Evolutionary conservation across 2,113 vertebrate species (phyloP).

Genomic region (Nannobrachium achirus): DNA sequence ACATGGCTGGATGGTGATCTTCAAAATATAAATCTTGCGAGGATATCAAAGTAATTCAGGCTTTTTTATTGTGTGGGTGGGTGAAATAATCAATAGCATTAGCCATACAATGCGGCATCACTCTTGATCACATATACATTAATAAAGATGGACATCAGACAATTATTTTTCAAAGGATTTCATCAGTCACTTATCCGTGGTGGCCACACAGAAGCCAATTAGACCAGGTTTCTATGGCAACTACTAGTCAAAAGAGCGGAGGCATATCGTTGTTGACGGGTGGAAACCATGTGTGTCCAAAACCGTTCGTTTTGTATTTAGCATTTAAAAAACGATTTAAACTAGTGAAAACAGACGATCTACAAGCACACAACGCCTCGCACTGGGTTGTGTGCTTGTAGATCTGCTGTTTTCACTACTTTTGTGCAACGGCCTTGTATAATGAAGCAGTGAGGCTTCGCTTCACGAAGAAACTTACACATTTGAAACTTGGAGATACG

Average conservation of each 20-base stretch:
- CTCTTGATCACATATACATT: conserved; percentile 10
- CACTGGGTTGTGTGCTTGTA: too few relatives aligned
- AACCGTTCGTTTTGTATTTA: too few relatives aligned
- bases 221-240: conserved; percentile 56
- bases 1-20: conserved; percentile 58
- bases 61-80: conserved; percentile 2
- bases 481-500: too few relatives aligned
- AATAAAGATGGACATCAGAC: not conserved
- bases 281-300: too few relatives aligned
- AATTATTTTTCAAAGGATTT: conserved; percentile 13
- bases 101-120: conserved; percentile 2
- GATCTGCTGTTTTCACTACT: too few relatives aligned
- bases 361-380: too few relatives aligned
- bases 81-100: conserved; percentile 3
- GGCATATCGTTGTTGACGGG: conserved; percentile 21
- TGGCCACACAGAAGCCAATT: conserved; percentile 22
- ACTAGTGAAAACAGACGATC: too few relatives aligned
- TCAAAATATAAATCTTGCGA: conserved; percentile 23
- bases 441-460: too few relatives aligned
- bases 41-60: conserved; percentile 4
- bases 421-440: too few relatives aligned
- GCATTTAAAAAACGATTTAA: too few relatives aligned
- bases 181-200: conserved; percentile 18
- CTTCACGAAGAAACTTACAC: too few relatives aligned
- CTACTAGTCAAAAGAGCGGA: conserved; percentile 25